These are phyloP conservation scores for Menidia beryllina DNA, from an alignment of 2,113 vertebrate genomes.

Conservation along the genomic window DNA sequence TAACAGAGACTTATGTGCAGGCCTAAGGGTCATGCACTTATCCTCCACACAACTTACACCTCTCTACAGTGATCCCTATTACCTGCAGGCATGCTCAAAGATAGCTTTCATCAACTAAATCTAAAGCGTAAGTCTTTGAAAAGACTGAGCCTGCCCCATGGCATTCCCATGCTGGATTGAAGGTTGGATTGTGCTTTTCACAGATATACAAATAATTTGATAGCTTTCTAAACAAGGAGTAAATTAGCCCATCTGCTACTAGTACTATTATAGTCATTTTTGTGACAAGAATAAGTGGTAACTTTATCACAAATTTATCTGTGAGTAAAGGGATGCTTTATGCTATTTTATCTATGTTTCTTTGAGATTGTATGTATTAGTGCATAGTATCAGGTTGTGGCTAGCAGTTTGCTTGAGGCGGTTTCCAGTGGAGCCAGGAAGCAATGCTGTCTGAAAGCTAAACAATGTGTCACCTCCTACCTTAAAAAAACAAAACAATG, in stretches of 20 bases:
- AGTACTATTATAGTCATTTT: neutral
- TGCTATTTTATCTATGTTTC: neutral
- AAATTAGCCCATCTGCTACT: slow-evolving; percentile 4
- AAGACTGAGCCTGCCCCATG: slow-evolving; percentile 13
- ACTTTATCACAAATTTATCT: slow-evolving; percentile 7
- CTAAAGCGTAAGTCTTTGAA: slow-evolving; percentile 18
- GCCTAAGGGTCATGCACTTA: slow-evolving; percentile 32
- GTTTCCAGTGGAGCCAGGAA: slow-evolving; percentile 33
- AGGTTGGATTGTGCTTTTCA: too few relatives aligned
- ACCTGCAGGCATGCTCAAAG: slow-evolving; percentile 57
- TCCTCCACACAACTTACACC: slow-evolving; percentile 16
- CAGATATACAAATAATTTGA: slow-evolving; percentile 32
- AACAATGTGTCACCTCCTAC: slow-evolving; percentile 22
- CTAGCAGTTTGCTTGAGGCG: slow-evolving; percentile 9
- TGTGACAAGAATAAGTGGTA: neutral
- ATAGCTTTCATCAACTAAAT: slow-evolving; percentile 58
- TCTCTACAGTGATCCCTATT: slow-evolving; percentile 45
- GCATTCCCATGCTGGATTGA: slow-evolving; percentile 26
- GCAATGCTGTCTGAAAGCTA: slow-evolving; percentile 1
- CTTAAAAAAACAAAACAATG: slow-evolving; percentile 28
- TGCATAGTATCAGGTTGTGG: slow-evolving; percentile 3
- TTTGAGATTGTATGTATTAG: neutral
- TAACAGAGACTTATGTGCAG: slow-evolving; percentile 49
- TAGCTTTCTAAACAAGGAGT: slow-evolving; percentile 5
- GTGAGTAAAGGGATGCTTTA: neutral